These are phyloP conservation scores for Sesamia nonagrioides DNA, from an alignment of 1,140 invertebrate genomes.

Conservation along the genomic window DNA sequence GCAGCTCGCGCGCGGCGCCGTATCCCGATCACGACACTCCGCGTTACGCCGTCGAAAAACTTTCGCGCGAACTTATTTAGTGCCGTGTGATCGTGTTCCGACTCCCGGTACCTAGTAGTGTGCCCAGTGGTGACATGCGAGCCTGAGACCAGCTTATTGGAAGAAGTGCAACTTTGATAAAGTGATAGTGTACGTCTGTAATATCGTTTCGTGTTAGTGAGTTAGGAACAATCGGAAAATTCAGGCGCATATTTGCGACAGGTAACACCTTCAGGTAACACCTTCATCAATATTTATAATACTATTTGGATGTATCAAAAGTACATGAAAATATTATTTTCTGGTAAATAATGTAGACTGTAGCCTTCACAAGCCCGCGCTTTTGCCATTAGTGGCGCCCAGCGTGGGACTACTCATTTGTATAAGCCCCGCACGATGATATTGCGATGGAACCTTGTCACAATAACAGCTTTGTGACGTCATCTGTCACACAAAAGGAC, in stretches of 20 bases:
- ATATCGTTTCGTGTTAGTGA: neutral
- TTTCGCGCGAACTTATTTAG: slow-evolving; percentile 24
- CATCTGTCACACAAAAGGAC: no score
- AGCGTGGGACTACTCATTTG: neutral
- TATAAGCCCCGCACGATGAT: no score
- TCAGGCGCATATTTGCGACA: neutral
- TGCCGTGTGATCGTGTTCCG: neutral
- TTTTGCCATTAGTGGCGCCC: neutral
- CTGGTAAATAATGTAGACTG: no score
- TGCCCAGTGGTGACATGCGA: neutral
- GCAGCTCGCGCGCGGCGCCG: slow-evolving; percentile 44
- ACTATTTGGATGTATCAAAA: no score
- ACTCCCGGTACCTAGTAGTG: no score
- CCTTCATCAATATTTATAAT: no score
- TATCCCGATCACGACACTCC: slow-evolving; percentile 34
- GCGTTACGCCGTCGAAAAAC: slow-evolving; percentile 3
- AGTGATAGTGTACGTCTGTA: slow-evolving; percentile 12
- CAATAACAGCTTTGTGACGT: no score
- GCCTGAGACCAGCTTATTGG: neutral
- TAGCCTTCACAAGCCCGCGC: no score
- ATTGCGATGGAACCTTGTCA: no score
- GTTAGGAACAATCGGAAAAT: neutral
- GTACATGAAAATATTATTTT: no score
- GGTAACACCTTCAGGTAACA: slow-evolving; percentile 12
- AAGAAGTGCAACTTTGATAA: slow-evolving; percentile 2